Evolutionary conservation across 2,113 vertebrate genomes (phyloP).

Genomic region (Menidia beryllina): DNA sequence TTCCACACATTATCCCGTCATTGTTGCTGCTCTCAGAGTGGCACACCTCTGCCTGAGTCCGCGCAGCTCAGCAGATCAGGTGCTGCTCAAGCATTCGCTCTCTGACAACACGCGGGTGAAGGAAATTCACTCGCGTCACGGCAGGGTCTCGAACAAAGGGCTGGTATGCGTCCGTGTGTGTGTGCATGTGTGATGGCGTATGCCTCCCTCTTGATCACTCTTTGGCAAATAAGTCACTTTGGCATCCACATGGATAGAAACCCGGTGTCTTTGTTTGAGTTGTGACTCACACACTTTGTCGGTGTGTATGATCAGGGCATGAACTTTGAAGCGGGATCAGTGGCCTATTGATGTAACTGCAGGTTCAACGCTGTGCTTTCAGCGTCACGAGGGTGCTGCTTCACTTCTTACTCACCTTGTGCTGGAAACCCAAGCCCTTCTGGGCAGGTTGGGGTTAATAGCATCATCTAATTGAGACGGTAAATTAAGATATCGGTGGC

Average conservation of each 20-base stretch:
- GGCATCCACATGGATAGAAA: conserved; percentile 33
- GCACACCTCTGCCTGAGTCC: neutral
- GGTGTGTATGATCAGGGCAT: conserved; percentile 11
- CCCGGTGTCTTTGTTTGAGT: conserved; percentile 47
- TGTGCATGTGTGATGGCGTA: neutral
- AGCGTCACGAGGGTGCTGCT: neutral
- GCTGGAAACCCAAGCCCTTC: neutral
- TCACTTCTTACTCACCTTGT: neutral
- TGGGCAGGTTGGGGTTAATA: neutral
- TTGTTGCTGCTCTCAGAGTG: conserved; percentile 6
- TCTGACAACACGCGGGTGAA: conserved; percentile 34
- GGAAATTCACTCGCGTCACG: conserved; percentile 29
- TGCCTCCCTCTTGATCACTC: conserved; percentile 33
- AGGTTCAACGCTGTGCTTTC: neutral
- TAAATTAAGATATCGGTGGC: neutral
- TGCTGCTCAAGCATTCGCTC: conserved; percentile 15
- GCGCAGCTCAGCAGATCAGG: conserved; percentile 14
- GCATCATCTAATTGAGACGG: neutral
- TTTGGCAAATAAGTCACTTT: conserved; percentile 37
- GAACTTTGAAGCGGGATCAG: neutral
- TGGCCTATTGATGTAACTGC: neutral
- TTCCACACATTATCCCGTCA: conserved; percentile 27
- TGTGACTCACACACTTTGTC: conserved; percentile 50
- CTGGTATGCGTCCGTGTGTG: conserved; percentile 5
- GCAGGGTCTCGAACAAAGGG: conserved; percentile 9